Percentiles rank a stretch among this genome's conserved stretches.
Evolutionary conservation across 1,140 invertebrate species (phyloP).

Genomic region (Xylocopa sonorina): DNA sequence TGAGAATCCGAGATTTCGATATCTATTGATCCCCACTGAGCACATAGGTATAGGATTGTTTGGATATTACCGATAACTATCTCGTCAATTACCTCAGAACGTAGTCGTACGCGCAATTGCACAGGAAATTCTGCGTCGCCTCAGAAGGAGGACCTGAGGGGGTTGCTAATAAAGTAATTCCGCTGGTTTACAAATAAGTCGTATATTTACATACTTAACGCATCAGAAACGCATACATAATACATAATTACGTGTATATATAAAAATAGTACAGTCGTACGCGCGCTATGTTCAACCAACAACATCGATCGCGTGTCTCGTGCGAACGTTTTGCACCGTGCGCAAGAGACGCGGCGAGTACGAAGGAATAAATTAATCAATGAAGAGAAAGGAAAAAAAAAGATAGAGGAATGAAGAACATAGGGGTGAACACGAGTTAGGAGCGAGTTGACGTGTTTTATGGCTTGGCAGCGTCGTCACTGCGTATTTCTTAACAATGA

Average conservation of each 20-base stretch:
- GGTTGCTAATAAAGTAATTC: slow-evolving; percentile 49
- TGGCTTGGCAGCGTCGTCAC: slow-evolving; percentile 73
- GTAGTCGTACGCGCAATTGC: too few species aligned
- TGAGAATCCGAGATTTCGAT: too few species aligned
- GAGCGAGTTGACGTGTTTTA: slow-evolving; percentile 69
- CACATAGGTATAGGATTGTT: too few species aligned
- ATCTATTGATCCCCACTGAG: too few species aligned
- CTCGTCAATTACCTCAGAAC: too few species aligned
- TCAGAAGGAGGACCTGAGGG: neutral
- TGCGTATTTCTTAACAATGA: slow-evolving; percentile 64
- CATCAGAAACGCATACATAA: too few species aligned
- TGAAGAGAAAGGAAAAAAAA: slow-evolving; percentile 59
- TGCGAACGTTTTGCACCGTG: slow-evolving; percentile 50
- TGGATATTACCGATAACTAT: too few species aligned
- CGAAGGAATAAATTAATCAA: slow-evolving; percentile 77
- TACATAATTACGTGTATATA: slow-evolving; percentile 57
- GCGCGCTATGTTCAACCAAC: slow-evolving; percentile 71
- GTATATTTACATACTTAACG: slow-evolving; percentile 77
- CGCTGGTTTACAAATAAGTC: slow-evolving; percentile 77
- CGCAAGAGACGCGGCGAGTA: slow-evolving; percentile 43
- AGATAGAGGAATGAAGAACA: neutral
- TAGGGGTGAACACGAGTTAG: slow-evolving; percentile 46
- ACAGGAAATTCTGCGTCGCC: too few species aligned
- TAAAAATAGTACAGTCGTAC: slow-evolving; percentile 60
- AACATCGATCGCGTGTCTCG: slow-evolving; percentile 63